Percentiles rank a stretch among this genome's conserved stretches.
These are phyloP conservation scores for Eristalinus sepulchralis DNA, from an alignment of 2,888 invertebrate species.

Conservation along the genomic window DNA sequence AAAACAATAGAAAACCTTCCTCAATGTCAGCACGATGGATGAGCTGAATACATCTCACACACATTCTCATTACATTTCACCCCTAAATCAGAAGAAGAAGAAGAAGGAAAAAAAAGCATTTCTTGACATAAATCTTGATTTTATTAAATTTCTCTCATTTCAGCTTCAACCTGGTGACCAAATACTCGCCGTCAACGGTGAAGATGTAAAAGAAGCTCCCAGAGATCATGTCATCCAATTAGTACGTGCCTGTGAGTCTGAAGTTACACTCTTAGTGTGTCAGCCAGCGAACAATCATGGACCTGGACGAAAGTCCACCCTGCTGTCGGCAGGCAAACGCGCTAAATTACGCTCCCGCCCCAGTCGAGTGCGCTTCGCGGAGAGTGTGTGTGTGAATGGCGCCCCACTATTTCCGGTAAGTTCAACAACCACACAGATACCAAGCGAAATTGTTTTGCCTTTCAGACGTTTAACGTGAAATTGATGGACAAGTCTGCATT, in stretches of 20 bases:
- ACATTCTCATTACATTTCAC: too few species aligned
- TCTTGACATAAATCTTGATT: not conserved
- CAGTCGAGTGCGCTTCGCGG: constrained; percentile 93
- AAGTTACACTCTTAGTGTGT: constrained; percentile 90
- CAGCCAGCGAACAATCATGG: constrained; percentile 88
- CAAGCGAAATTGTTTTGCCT: not conserved
- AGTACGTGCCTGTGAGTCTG: constrained; percentile 90
- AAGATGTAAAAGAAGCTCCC: constrained; percentile 92
- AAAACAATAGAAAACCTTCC: too few species aligned
- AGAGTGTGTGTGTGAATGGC: constrained; percentile 93
- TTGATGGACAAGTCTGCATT: constrained; percentile 8
- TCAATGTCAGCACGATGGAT: too few species aligned
- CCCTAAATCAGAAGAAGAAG: not conserved
- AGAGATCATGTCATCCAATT: constrained; percentile 94
- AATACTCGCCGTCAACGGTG: constrained; percentile 93
- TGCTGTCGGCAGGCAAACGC: constrained; percentile 93
- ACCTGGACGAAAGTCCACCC: constrained; percentile 87
- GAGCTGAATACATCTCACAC: too few species aligned
- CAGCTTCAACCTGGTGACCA: constrained; percentile 94
- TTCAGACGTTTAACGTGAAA: not conserved
- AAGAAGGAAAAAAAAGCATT: not conserved
- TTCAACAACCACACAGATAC: constrained; percentile 2
- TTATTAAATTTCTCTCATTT: constrained; percentile 34
- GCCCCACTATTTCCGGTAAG: constrained; percentile 89
- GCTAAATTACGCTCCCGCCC: constrained; percentile 91